phyloP scores from a whole-genome alignment of 2,888 invertebrate genomes.

The Deroplatys truncata region DNA sequence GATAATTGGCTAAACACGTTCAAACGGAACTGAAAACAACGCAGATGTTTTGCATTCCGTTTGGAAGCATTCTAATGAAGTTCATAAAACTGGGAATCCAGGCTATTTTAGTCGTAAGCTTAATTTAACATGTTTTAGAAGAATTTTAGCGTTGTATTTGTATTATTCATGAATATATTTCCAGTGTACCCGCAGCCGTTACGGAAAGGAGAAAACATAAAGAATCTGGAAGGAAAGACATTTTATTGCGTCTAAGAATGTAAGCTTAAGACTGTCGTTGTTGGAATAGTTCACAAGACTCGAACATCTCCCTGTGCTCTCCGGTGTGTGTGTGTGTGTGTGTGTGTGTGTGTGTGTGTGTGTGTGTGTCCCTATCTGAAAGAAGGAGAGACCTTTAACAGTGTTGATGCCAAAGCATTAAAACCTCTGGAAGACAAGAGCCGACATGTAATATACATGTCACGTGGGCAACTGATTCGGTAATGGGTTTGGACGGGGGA shows the following conservation, averaged over 20 bases:
- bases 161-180: neutral
- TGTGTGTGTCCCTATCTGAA: neutral
- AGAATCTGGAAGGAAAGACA: neutral
- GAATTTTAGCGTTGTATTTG: neutral
- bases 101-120: neutral
- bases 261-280: neutral
- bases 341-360: neutral
- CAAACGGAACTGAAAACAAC: neutral
- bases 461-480: conserved; percentile 4
- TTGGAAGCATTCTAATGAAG: neutral
- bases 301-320: neutral
- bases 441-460: conserved; percentile 4
- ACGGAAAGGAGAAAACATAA: neutral
- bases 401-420: conserved; percentile 5
- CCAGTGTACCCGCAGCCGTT: neutral
- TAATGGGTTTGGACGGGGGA: neutral
- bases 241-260: neutral
- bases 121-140: neutral
- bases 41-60: neutral
- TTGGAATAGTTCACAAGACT: neutral
- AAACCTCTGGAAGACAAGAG: neutral
- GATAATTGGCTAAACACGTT: too few species aligned
- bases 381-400: neutral
- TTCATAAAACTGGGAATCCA: neutral
- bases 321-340: neutral